Evolutionary conservation across 1,140 invertebrate genomes (phyloP).

Genomic region (Pseudomyrmex flavicornis): DNA sequence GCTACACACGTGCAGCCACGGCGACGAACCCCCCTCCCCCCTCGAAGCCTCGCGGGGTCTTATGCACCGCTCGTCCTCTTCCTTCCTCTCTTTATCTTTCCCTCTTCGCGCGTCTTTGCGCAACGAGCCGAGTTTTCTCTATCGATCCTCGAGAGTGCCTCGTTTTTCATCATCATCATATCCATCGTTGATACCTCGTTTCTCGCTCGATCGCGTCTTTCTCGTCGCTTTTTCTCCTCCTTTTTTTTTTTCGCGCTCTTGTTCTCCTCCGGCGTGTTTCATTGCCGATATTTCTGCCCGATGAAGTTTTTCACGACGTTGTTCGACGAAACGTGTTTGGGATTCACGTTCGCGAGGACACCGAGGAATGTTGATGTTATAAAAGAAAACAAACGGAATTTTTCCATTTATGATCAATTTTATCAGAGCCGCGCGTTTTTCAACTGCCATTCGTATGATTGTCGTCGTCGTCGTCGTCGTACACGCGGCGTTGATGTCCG

Average conservation of each 20-base stretch:
- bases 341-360: slow-evolving; percentile 2
- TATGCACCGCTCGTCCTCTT: slow-evolving; percentile 25
- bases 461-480: neutral
- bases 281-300: slow-evolving; percentile 16
- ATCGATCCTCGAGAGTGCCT: slow-evolving; percentile 58
- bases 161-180: slow-evolving; percentile 50
- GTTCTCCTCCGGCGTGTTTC: slow-evolving; percentile 18
- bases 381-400: slow-evolving; percentile 5
- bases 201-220: slow-evolving; percentile 3
- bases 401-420: slow-evolving; percentile 24
- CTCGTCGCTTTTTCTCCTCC: slow-evolving; percentile 2
- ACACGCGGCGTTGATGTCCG: slow-evolving; percentile 52
- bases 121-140: slow-evolving; percentile 52
- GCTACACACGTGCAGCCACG: slow-evolving; percentile 78
- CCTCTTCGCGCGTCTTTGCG: neutral
- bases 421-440: slow-evolving; percentile 1
- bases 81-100: slow-evolving; percentile 13
- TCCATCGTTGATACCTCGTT: slow-evolving; percentile 46
- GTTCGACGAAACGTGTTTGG: neutral
- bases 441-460: neutral
- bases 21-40: slow-evolving; percentile 26
- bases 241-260: neutral
- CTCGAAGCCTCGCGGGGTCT: slow-evolving; percentile 45
- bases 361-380: slow-evolving; percentile 2
- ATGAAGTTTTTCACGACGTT: slow-evolving; percentile 19